Evolutionary conservation across 2,113 vertebrate species (phyloP).

Genomic region (Phaethornis superciliosus): DNA sequence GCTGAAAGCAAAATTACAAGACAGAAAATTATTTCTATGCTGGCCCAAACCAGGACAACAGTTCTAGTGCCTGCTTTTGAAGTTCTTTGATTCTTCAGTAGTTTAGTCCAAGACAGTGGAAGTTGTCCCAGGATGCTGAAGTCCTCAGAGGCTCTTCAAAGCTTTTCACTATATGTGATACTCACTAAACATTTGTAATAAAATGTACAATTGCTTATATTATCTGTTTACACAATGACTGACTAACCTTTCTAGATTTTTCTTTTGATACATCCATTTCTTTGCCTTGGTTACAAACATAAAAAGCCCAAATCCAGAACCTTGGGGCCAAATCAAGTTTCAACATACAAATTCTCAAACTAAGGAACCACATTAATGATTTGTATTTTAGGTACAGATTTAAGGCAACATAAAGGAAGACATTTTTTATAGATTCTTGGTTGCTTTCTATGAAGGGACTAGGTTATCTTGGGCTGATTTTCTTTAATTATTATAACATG

Average conservation of each 20-base stretch:
- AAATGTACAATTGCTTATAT: not conserved
- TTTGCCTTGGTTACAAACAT: not conserved
- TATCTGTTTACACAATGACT: not conserved
- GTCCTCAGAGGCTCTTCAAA: not conserved
- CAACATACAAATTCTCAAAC: not conserved
- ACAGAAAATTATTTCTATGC: no score
- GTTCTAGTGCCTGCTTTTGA: not conserved
- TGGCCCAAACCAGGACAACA: no score
- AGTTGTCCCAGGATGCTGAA: not conserved
- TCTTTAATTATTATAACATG: not conserved
- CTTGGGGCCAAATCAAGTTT: not conserved
- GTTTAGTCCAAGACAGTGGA: not conserved
- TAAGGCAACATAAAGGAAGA: not conserved
- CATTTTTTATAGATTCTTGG: not conserved
- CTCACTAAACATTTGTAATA: not conserved
- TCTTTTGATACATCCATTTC: not conserved
- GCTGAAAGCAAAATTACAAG: no score
- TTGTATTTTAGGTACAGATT: not conserved
- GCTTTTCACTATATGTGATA: not conserved
- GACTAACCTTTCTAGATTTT: not conserved
- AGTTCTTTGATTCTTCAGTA: not conserved
- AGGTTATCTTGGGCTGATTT: not conserved
- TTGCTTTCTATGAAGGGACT: not conserved
- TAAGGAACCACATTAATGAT: not conserved
- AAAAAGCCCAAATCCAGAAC: not conserved